phyloP scores from a whole-genome alignment of 2,888 invertebrate genomes.

The Pogonocherus hispidulus region DNA sequence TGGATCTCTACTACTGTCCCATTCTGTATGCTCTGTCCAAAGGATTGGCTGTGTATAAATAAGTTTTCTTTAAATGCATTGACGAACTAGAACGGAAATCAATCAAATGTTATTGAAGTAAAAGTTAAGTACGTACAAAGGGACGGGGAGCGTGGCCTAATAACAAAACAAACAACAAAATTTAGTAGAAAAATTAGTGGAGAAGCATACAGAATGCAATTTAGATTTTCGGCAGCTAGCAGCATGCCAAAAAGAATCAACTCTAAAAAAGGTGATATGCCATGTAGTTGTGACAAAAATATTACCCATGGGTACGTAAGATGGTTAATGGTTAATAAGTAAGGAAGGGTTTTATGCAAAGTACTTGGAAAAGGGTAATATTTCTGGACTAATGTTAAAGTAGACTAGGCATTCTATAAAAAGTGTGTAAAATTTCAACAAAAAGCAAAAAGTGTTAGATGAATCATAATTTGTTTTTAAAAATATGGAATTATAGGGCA shows the following conservation, averaged over 20 bases:
- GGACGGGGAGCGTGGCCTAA: constrained; percentile 4
- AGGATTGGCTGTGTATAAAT: not conserved
- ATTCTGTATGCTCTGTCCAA: constrained; percentile 66
- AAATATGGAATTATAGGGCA: no score
- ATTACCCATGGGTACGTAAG: constrained; percentile 51
- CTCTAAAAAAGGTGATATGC: constrained; percentile 56
- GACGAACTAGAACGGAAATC: not conserved
- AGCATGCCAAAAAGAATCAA: constrained; percentile 63
- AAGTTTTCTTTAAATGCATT: not conserved
- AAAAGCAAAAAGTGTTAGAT: constrained; percentile 2
- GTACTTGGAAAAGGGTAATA: constrained; percentile 54
- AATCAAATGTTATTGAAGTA: not conserved
- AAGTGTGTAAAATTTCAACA: constrained; percentile 8
- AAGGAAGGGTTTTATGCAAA: constrained; percentile 22
- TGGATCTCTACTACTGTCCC: constrained; percentile 55
- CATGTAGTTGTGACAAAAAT: constrained; percentile 56
- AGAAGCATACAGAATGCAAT: constrained; percentile 65
- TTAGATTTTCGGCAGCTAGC: constrained; percentile 61
- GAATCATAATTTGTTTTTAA: no score
- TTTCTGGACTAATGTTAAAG: constrained; percentile 50
- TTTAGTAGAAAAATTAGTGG: constrained; percentile 34
- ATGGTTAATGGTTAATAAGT: constrained; percentile 15
- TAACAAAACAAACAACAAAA: constrained; percentile 25
- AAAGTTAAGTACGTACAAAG: constrained; percentile 11
- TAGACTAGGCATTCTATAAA: constrained; percentile 28